A percentile compares a stretch with the other conserved stretches of the same genome.
Conservation (phyloP, 2,888 invertebrate genomes). For the Scaptomyza tumidula region DNA sequence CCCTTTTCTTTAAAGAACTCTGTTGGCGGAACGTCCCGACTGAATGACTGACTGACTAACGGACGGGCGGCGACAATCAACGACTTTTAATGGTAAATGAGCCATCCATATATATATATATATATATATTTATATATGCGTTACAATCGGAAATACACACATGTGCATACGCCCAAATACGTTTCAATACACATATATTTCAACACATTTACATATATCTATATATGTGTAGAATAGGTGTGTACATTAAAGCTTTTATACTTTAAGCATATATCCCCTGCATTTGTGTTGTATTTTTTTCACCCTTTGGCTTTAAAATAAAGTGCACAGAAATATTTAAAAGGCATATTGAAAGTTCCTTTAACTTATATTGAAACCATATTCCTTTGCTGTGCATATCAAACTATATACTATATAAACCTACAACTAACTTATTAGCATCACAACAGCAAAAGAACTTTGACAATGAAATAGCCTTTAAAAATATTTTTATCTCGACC, state of each 20-base stretch:
- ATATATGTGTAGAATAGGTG: not conserved
- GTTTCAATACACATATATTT: not conserved
- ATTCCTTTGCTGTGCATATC: not conserved
- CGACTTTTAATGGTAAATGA: constrained; percentile 70
- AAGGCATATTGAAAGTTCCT: too few species aligned
- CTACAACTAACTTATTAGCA: too few species aligned
- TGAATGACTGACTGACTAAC: constrained; percentile 24
- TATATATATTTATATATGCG: constrained; percentile 6
- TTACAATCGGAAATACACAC: constrained; percentile 56
- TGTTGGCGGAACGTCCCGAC: constrained; percentile 34
- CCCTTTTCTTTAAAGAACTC: constrained; percentile 1
- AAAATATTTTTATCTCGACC: too few species aligned
- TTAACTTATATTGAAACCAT: not conserved
- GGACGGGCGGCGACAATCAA: constrained; percentile 42
- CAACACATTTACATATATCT: constrained; percentile 21
- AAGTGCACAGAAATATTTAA: not conserved
- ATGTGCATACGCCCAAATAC: constrained; percentile 45
- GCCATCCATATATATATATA: constrained; percentile 43
- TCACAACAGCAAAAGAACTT: too few species aligned
- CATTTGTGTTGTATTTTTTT: constrained; percentile 46
- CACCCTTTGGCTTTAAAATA: not conserved
- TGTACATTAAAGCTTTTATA: constrained; percentile 11
- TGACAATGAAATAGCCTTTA: too few species aligned
- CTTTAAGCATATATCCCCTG: constrained; percentile 23
- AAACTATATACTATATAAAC: not conserved